Evolutionary conservation across 2,888 invertebrate genomes (phyloP), one percentile per base, ranked within the genome.

Genomic region (Myopa testacea): DNA sequence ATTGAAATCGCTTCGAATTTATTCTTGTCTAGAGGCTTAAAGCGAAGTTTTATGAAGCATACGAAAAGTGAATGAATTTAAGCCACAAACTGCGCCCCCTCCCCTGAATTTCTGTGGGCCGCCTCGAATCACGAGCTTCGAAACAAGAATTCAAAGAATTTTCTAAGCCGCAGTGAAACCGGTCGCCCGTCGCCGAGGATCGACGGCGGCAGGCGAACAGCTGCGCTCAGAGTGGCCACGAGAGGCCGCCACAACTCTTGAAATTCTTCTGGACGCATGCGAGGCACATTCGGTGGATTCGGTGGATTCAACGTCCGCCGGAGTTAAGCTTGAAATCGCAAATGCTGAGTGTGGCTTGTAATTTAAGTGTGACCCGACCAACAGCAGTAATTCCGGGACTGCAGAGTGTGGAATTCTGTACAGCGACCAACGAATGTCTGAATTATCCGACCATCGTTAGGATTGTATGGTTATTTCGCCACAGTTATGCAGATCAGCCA

Each of bases 141-240:
- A 26, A 12, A 26, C 37, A n/a, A 19, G 26, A 55, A 55, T 55
- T 55, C 58, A 40, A 67, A 75, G 75, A 75, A 69, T 75, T 75
- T 75, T 69, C 69, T 58, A 69, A 68, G 68, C 58, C n/a, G 58
- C 65, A 2, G 62, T 6, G 14, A 67, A 67, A 75, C 75, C 45
- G 75, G 67, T 75, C 65, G 65, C 26, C 50, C 55, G 74, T n/a
- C n/a, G 73, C 62, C 26, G 26, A 26, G 26, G 26, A 26, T 26
- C 26, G 26, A 26, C 63, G 45, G 50, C 63, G 60, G 45, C 52
- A 60, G 26, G 63, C 38, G 34, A 37, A n/a, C 67, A 74, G 65
- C 74, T 74, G 74, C 63, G 50, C 34, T 45, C n/a, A 19, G 16
- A 69, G 6, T 16, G 19, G 16, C 16, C 16, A 50, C 16, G n/a